phyloP scores from a whole-genome alignment of 2,113 vertebrate species.

The Petrocephalus zakoni region DNA sequence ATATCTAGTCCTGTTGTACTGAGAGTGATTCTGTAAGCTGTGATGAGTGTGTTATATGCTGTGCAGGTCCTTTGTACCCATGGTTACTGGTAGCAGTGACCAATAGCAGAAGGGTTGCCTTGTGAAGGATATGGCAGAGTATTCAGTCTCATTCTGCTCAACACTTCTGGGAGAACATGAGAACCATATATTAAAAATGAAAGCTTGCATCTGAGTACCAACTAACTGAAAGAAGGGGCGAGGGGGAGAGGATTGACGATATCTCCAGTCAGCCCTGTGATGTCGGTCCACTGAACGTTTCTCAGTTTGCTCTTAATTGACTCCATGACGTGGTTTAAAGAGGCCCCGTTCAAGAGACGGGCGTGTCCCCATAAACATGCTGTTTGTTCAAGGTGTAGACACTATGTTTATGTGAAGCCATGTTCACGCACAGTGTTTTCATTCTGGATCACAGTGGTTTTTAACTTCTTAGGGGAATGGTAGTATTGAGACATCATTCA shows the following conservation, averaged over 20 bases:
- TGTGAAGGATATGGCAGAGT: neutral
- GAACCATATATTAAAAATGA: neutral
- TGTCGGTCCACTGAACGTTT: neutral
- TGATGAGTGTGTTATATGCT: neutral
- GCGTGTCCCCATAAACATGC: neutral
- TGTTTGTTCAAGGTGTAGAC: neutral
- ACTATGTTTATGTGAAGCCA: neutral
- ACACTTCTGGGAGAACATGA: neutral
- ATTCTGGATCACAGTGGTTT: neutral
- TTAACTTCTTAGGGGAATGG: neutral
- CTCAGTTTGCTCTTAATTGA: neutral
- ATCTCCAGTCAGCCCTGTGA: neutral
- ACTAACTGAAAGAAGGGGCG: neutral
- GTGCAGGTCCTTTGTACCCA: neutral
- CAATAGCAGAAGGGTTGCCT: neutral
- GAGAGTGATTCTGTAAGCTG: neutral
- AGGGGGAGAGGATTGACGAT: neutral
- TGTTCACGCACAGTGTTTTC: neutral
- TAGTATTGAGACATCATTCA: neutral
- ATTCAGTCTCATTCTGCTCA: neutral
- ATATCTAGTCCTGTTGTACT: neutral
- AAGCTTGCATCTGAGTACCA: neutral
- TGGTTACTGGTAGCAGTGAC: neutral
- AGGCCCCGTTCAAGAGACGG: neutral
- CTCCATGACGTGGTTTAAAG: neutral